A percentile compares a stretch with the other conserved stretches of the same genome.
phyloP scores from a whole-genome alignment of 2,113 vertebrate species.

The Oxyruncus cristatus region DNA sequence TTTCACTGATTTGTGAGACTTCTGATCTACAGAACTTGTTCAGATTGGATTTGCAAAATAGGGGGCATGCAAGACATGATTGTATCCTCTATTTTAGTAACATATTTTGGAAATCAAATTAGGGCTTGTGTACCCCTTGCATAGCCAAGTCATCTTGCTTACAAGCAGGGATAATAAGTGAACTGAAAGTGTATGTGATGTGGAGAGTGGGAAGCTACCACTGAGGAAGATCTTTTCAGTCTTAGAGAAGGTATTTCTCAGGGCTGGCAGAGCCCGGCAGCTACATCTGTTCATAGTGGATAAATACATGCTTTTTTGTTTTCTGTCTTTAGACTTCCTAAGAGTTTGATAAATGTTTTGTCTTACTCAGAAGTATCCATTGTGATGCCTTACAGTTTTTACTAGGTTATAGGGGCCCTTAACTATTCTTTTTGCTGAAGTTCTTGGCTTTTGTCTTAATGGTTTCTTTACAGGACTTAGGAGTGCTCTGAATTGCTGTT shows the following conservation, averaged over 20 bases:
- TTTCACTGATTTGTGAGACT: neutral
- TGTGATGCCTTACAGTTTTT: neutral
- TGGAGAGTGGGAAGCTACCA: neutral
- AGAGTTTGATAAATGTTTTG: neutral
- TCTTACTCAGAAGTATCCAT: neutral
- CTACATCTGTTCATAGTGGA: neutral
- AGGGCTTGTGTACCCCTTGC: neutral
- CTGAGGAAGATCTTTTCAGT: neutral
- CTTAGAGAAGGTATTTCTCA: neutral
- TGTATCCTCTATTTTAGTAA: neutral
- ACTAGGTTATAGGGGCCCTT: neutral
- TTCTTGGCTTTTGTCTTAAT: neutral
- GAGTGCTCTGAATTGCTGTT: neutral
- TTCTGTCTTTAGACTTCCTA: neutral
- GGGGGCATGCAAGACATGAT: rapidly evolving
- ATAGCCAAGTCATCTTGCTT: neutral
- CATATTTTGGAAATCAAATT: neutral
- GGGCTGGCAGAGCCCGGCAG: neutral
- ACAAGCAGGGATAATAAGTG: neutral
- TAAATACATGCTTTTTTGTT: neutral
- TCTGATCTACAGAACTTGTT: neutral
- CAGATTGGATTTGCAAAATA: neutral
- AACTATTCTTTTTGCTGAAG: neutral
- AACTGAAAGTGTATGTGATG: neutral
- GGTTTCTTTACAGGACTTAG: neutral